phyloP scores from a whole-genome alignment of 2,888 invertebrate species.

The Salticus scenicus region DNA sequence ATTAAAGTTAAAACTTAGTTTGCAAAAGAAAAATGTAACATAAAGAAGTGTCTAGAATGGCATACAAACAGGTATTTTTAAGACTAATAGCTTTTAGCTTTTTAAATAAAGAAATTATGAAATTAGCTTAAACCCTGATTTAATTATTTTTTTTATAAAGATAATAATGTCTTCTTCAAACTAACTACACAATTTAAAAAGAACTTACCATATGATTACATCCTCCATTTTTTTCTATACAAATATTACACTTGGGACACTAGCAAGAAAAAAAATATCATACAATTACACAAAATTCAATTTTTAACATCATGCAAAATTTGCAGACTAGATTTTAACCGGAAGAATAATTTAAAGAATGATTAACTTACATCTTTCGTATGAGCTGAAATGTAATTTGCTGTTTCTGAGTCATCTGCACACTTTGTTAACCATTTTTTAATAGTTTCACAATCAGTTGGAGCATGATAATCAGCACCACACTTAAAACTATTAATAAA shows the following conservation, averaged over 20 bases:
- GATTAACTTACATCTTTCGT: slow-evolving; percentile 85
- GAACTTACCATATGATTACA: slow-evolving; percentile 96
- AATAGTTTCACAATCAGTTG: slow-evolving; percentile 96
- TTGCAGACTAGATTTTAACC: too few species aligned
- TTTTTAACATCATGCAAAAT: background rate
- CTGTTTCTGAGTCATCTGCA: slow-evolving; percentile 99
- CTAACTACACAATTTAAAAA: too few species aligned
- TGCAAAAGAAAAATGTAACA: too few species aligned
- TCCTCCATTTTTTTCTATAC: slow-evolving; percentile 99
- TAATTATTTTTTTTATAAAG: too few species aligned
- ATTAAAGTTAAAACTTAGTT: too few species aligned
- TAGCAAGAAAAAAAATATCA: slow-evolving; percentile 71
- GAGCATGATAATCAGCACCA: slow-evolving; percentile 98
- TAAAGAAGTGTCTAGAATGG: too few species aligned
- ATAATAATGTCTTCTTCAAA: too few species aligned
- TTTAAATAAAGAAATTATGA: too few species aligned
- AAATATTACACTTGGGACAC: slow-evolving; percentile 99
- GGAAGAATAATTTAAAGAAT: background rate
- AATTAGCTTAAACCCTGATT: too few species aligned
- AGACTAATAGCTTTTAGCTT: too few species aligned
- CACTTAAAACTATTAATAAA: slow-evolving; percentile 83
- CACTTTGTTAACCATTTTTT: slow-evolving; percentile 99
- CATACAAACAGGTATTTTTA: too few species aligned
- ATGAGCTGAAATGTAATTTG: slow-evolving; percentile 99
- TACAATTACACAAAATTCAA: background rate